Base-by-base conservation (phyloP, 1,140 invertebrate genomes). In the Bemisia tabaci region DNA sequence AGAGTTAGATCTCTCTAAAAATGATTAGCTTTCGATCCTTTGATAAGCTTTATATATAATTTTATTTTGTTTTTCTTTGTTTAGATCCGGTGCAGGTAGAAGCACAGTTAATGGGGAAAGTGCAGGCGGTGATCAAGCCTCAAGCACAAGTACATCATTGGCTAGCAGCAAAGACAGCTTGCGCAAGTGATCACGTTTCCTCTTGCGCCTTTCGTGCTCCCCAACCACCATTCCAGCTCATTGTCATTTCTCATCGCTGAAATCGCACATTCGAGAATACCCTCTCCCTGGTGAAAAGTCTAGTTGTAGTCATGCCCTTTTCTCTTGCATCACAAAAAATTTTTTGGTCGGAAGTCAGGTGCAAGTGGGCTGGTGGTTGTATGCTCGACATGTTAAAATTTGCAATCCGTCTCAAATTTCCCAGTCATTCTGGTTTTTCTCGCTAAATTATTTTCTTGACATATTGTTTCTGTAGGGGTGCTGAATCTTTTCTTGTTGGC, bases 111-210 rank as follows among this genome's bases (percentile, higher is more conserved):
- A 72, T 69, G 72, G 72, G 26, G 71, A 71, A 64, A 66, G 65
- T 39, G 63, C 67, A 27, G 64, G 27, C 12, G 70, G 69, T 60
- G 72, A 71, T 25, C 69, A 71, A 60, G 69, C 69, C 5, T 79
- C 76, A 65, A 81, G 79, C 68, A 78, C 79, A 39, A 79, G 78
- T 27, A 82, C 80, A n/a, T 81, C 80, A 68, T 77, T 80, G 66
- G 80, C 81, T 68, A 81, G 79, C 72, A 82, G 81, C 76, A 82
- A 82, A 73, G 81, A 82, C 69, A 81, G 80, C 71, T 72, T 82
- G 73, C 75, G 81, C 71, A 82, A 82, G 78, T 81, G 66, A 65
- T 24, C n/a, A 61, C n/a, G 12, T 59, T 59, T n/a, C 48, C 48
- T 59, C n/a, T 59, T 59, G 12, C 48, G 48, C n/a, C 12, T 59